These are phyloP conservation scores for Platysteira castanea DNA, from an alignment of 2,113 vertebrate species.

Conservation along the genomic window DNA sequence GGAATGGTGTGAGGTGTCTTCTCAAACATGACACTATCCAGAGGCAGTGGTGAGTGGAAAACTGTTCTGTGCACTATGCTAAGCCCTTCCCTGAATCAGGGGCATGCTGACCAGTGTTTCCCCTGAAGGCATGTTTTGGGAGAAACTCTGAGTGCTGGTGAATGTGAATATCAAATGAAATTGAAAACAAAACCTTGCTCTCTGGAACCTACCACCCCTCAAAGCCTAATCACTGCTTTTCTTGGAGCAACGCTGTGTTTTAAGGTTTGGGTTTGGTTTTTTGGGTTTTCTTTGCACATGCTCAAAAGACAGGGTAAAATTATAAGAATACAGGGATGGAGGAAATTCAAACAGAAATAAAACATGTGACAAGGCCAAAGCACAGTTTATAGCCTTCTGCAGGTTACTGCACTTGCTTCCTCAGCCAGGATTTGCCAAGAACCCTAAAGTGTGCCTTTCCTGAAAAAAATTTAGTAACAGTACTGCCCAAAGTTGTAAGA, in stretches of 20 bases:
- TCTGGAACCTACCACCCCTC: not conserved
- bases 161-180: not conserved
- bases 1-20: not conserved
- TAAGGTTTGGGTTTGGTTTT: not conserved
- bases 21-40: not conserved
- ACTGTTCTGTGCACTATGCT: not conserved
- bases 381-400: not conserved
- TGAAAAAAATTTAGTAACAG: not conserved
- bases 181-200: not conserved
- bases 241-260: not conserved
- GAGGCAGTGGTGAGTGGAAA: not conserved
- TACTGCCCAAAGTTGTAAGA: accelerated
- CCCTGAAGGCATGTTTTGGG: not conserved
- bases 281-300: not conserved
- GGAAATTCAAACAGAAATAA: not conserved
- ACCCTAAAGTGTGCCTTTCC: not conserved
- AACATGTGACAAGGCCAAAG: not conserved
- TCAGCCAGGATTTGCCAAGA: not conserved
- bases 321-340: not conserved
- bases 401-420: not conserved
- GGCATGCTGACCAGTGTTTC: not conserved
- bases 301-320: not conserved
- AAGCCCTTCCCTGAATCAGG: not conserved
- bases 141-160: not conserved
- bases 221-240: not conserved